phyloP scores from a whole-genome alignment of 2,113 vertebrate species.

The Balaeniceps rex region DNA sequence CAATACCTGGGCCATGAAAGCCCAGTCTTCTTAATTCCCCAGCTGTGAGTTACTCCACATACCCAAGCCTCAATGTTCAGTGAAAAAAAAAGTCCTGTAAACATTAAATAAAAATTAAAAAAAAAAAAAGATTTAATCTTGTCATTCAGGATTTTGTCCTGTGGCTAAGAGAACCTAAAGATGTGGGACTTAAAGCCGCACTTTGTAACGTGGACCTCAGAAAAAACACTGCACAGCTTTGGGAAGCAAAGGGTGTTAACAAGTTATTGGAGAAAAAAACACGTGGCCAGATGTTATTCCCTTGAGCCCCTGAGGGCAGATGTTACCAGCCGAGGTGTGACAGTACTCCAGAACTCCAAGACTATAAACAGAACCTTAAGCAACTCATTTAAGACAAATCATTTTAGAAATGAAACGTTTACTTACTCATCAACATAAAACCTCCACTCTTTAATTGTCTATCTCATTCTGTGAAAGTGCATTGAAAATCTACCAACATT shows the following conservation, averaged over 20 bases:
- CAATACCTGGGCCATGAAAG: neutral
- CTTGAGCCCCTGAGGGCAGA: neutral
- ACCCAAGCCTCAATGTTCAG: neutral
- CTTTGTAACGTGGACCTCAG: rapidly evolving
- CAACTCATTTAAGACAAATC: conserved; percentile 28
- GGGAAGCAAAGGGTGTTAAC: neutral
- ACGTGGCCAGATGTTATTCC: neutral
- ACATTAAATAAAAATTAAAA: neutral
- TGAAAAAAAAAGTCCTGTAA: neutral
- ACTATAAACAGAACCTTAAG: conserved; percentile 27
- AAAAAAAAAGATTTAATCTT: neutral
- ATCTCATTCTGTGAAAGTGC: conserved; percentile 14
- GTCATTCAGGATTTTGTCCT: neutral
- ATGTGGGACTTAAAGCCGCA: neutral
- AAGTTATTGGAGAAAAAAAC: neutral
- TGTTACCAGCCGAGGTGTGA: neutral
- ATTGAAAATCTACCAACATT: conserved; percentile 27
- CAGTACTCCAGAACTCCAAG: neutral
- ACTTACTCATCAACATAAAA: neutral
- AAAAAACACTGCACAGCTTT: neutral
- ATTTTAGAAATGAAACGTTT: neutral
- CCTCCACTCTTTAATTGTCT: conserved; percentile 7
- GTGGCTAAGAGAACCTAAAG: neutral
- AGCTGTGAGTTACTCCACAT: neutral
- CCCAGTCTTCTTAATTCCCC: neutral